Evolutionary conservation across 2,113 vertebrate species (phyloP).

Genomic region (Pampusana beccarii): DNA sequence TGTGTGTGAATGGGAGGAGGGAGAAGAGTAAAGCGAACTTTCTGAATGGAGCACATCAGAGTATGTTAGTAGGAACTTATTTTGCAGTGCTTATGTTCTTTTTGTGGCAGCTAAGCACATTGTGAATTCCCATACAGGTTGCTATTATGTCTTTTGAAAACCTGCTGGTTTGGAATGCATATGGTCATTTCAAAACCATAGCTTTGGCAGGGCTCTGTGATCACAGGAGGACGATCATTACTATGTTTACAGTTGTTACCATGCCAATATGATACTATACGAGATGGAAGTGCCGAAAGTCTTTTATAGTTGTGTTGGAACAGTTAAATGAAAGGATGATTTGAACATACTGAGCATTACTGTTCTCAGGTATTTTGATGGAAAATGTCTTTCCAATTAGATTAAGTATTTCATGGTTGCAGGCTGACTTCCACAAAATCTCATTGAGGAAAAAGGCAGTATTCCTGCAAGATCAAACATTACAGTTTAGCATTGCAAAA

Average conservation of each 20-base stretch:
- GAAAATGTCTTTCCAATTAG: not conserved
- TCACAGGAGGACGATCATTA: not conserved
- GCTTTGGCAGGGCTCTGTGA: not conserved
- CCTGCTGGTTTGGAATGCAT: not conserved
- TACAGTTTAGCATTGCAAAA: not conserved
- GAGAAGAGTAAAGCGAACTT: not conserved
- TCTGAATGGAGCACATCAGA: not conserved
- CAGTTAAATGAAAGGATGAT: not conserved
- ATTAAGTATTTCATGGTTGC: not conserved
- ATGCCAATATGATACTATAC: fast-evolving
- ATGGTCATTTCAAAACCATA: constrained; percentile 2
- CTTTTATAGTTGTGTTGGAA: not conserved
- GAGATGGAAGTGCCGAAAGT: not conserved
- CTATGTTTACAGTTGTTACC: not conserved
- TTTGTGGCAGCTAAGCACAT: not conserved
- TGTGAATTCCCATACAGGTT: not conserved
- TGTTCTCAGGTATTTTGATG: not conserved
- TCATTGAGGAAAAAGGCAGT: not conserved
- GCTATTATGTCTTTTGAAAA: not conserved
- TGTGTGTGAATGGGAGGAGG: not conserved
- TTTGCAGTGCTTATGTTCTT: not conserved
- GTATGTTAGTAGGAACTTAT: not conserved
- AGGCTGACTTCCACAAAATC: not conserved
- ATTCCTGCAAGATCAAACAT: not conserved
- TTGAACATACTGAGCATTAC: not conserved